Evolutionary conservation across 2,797 vertebrate genomes (phyloP), one percentile per base, ranked within the genome.

Genomic region (Octomys mimax): DNA sequence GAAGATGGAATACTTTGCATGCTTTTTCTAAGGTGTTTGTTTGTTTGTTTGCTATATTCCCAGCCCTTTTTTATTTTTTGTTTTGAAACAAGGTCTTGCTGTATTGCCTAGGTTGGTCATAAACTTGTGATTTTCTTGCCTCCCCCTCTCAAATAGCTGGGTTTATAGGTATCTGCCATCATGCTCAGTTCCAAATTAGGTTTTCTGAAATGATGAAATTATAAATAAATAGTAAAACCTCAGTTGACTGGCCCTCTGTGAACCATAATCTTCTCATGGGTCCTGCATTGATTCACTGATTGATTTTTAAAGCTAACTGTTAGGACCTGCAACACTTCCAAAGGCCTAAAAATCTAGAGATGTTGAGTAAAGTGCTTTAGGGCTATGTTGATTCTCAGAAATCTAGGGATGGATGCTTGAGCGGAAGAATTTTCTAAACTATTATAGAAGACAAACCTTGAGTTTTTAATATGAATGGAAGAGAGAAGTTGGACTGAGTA

Each of bases 131-230:
- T 33, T 52, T 49, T 78, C 28, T 28, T 78, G 46, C 75, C 31
- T 78, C 46, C 4, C 16, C 28, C 75, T 78, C 75, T 52, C 46
- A 52, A 11, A 49, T 52, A 52, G 46, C 46, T 78, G 75, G 46
- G 16, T 26, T 78, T 78, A 78, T 75, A 78, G 14, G 28, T 49
- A 28, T 78, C 2, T 78, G 75, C 46, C 46, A 5, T 31, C 46
- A 78, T 10, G 14, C 28, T 28, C 16, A 13, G 46, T 26, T 87
- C 31, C 62, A 80, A 54, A 46, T 85, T 81, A 87, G 77, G 71
- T 95, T 92, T 93, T 92, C 79, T 89, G 85, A 95, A 68, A 89
- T 24, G 71, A 49, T 95, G 73, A 77, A 89, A 89, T 80, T 57
- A 87, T 28, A 24, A 75, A 87, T 75, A 54, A 87, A 31, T 75